Conservation (phyloP, 2,888 invertebrate genomes). For the Cosmopolites sordidus region DNA sequence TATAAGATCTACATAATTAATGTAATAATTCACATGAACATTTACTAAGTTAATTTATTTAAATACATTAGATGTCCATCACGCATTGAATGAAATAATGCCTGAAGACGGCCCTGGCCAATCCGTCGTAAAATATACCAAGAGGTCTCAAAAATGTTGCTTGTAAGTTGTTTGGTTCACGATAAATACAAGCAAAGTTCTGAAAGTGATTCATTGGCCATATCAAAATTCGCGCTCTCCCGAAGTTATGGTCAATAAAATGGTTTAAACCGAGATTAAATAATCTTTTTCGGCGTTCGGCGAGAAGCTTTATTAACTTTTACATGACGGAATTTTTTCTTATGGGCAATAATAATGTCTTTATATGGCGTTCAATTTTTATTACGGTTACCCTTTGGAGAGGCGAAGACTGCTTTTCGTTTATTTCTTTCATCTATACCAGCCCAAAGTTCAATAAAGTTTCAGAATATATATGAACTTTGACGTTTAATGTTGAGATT, state of each 20-base stretch:
- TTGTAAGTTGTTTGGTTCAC: constrained; percentile 38
- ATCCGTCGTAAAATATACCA: constrained; percentile 15
- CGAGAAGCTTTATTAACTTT: constrained; percentile 24
- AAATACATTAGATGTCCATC: too few relatives aligned
- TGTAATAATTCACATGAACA: too few relatives aligned
- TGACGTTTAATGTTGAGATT: too few relatives aligned
- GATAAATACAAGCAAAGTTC: constrained; percentile 37
- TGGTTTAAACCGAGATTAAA: constrained; percentile 31
- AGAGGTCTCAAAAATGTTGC: constrained; percentile 34
- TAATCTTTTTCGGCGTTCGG: constrained; percentile 27
- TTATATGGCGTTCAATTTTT: constrained; percentile 28
- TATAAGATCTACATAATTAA: too few relatives aligned
- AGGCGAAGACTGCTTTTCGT: background rate
- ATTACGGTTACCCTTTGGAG: constrained; percentile 24
- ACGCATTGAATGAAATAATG: too few relatives aligned
- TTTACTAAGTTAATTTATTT: too few relatives aligned
- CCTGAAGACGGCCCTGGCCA: constrained; percentile 10
- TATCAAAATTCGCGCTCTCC: constrained; percentile 34
- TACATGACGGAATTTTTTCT: constrained; percentile 24
- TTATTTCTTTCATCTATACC: background rate
- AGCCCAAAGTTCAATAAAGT: background rate
- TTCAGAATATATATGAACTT: too few relatives aligned
- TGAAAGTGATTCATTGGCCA: constrained; percentile 36
- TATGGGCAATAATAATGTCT: constrained; percentile 32
- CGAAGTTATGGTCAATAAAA: constrained; percentile 30